Base-by-base conservation (phyloP, 2,797 vertebrate genomes). In the Eutrigla gurnardus region DNA sequence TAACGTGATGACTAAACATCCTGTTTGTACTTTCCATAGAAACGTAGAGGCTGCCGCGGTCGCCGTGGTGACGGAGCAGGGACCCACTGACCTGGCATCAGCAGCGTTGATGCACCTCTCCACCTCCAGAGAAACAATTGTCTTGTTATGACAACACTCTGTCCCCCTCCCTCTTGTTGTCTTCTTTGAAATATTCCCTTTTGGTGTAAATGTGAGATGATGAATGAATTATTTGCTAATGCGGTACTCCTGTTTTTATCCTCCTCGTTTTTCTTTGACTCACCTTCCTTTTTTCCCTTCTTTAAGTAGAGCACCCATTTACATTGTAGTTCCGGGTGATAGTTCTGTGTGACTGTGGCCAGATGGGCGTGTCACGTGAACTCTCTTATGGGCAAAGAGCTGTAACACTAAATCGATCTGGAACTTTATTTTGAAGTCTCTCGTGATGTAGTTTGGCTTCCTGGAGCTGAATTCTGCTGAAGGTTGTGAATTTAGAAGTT, bases 1-100 rank as follows among this genome's bases (percentile, higher is more conserved):
- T 5, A 45, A 7, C 15, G 4, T n/a, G 14, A 9, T 17, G 3
- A 50, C 37, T 43, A 4, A 60, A 49, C 54, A 0, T 13, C 33
- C n/a, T 73, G 45, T 73, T 65, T 79, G 14, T 89, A 40, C 46
- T 76, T 79, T 77, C 70, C 70, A 17, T 40, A 95, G 94, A 95
- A 93, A 95, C 94, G 92, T 95, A 94, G 90, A 93, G 75, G 69
- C 81, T 54, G 72, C 76, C 33, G 61, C 13, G 2, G 73, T 78
- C 52, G 53, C 54, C 49, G 54, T 73, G 87, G 81, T 88, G 86
- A 86, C 59, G 79, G 81, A 83, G 80, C 85, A 86, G 88, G 87
- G 83, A 92, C 84, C 91, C 88, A 71, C 75, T 80, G 86, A 86
- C 45, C 79, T 75, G 77, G 81, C 89, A 88, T 90, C 87, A 66